phyloP scores from a whole-genome alignment of 2,113 vertebrate genomes.

The Otis tarda region DNA sequence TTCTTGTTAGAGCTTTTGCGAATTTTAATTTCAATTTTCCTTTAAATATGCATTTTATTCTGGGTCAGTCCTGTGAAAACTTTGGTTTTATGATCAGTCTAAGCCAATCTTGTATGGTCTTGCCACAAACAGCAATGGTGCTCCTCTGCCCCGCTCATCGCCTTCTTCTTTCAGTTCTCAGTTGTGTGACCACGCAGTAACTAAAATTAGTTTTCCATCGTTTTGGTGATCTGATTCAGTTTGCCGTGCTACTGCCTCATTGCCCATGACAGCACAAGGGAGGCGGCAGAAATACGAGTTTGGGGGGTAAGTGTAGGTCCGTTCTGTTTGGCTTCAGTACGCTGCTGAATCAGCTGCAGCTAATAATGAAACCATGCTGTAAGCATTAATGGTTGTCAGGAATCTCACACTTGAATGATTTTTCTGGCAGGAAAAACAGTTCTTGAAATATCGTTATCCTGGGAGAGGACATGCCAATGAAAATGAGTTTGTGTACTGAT shows the following conservation, averaged over 20 bases:
- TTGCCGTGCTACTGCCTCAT: neutral
- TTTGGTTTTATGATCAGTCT: neutral
- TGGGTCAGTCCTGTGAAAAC: neutral
- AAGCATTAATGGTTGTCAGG: neutral
- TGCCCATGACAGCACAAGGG: neutral
- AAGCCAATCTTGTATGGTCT: neutral
- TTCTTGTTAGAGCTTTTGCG: neutral
- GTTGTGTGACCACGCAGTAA: neutral
- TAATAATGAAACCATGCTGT: neutral
- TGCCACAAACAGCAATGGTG: neutral
- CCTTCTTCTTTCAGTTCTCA: neutral
- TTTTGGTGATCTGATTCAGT: neutral
- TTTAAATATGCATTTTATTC: neutral
- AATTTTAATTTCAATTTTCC: neutral
- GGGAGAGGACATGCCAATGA: neutral
- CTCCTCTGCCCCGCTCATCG: neutral
- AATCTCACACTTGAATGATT: neutral
- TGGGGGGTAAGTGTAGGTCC: rapidly evolving
- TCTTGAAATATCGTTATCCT: neutral
- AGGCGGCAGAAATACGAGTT: neutral
- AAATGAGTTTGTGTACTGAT: neutral
- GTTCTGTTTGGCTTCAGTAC: neutral
- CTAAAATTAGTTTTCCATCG: neutral
- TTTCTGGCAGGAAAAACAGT: neutral
- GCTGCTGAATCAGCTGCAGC: neutral